These are phyloP conservation scores for Tachysurus fulvidraco DNA, from an alignment of 2,113 vertebrate species.

Conservation along the genomic window DNA sequence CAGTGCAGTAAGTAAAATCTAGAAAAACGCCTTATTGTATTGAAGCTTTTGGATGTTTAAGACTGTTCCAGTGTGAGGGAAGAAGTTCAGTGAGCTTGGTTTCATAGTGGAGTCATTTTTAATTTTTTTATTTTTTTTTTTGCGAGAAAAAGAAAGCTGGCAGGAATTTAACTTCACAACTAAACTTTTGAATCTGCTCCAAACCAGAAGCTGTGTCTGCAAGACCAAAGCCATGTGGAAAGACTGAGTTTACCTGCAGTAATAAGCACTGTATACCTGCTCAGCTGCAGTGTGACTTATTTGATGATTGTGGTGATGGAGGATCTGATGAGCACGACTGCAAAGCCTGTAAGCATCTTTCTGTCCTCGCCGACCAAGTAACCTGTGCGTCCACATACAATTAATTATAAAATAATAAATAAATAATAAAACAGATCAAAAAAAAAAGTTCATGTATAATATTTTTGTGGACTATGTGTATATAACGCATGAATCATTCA, in stretches of 20 bases:
- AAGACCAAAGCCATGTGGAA: constrained; percentile 86
- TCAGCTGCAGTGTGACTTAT: constrained; percentile 88
- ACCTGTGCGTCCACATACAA: neutral
- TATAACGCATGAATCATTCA: neutral
- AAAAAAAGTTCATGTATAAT: neutral
- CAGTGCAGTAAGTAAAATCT: constrained; percentile 79
- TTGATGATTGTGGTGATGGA: constrained; percentile 92
- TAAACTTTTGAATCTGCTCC: constrained; percentile 26
- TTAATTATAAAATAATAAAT: neutral
- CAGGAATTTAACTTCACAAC: constrained; percentile 5
- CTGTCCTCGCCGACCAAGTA: neutral
- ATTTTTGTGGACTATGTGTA: neutral
- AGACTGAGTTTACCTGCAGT: constrained; percentile 89
- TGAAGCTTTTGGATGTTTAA: neutral
- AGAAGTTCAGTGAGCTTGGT: neutral
- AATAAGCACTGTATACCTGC: constrained; percentile 85
- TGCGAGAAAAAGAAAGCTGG: neutral
- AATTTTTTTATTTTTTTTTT: neutral
- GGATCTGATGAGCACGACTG: constrained; percentile 92
- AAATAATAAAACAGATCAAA: too few species aligned
- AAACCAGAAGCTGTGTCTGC: constrained; percentile 76
- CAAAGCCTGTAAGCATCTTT: constrained; percentile 80
- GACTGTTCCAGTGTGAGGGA: neutral
- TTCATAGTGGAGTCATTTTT: neutral
- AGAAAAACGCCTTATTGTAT: neutral